A percentile compares a stretch with the other conserved stretches of the same genome.
These are phyloP conservation scores for Andrena haemorrhoa DNA, from an alignment of 2,888 invertebrate genomes.

Conservation along the genomic window DNA sequence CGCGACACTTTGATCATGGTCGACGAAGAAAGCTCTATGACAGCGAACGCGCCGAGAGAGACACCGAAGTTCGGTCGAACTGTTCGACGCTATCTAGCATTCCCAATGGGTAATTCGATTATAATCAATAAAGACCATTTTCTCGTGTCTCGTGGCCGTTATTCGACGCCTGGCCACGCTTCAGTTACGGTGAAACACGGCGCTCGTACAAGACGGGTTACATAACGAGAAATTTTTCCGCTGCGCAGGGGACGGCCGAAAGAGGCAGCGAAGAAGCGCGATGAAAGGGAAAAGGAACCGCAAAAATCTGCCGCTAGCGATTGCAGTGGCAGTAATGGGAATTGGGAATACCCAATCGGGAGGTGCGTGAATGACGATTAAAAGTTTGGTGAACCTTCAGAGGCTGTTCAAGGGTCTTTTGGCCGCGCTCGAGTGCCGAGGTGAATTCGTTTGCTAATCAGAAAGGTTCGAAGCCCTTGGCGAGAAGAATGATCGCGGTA, in stretches of 20 bases:
- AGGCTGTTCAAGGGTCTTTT: background rate
- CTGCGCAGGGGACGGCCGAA: constrained; percentile 16
- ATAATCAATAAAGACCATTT: background rate
- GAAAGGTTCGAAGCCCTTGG: constrained; percentile 14
- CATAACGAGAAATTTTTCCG: constrained; percentile 31
- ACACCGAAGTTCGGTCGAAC: no score
- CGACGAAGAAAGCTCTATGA: background rate
- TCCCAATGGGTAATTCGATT: background rate
- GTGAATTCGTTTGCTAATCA: background rate
- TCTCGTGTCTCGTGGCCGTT: background rate
- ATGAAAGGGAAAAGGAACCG: background rate
- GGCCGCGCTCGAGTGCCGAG: background rate
- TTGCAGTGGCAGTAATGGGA: background rate
- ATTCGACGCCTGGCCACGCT: constrained; percentile 20
- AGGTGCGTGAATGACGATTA: background rate
- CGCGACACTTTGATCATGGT: background rate
- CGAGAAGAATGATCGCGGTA: constrained; percentile 30
- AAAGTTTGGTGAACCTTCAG: background rate
- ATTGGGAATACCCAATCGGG: background rate
- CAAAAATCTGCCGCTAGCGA: background rate
- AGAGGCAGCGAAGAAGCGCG: constrained; percentile 16
- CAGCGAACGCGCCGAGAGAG: no score
- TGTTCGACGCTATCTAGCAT: background rate
- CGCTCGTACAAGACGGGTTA: constrained; percentile 8
- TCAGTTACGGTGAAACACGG: constrained; percentile 8